Base-by-base conservation (phyloP, 2,888 invertebrate genomes). In the Baccha elongata region DNA sequence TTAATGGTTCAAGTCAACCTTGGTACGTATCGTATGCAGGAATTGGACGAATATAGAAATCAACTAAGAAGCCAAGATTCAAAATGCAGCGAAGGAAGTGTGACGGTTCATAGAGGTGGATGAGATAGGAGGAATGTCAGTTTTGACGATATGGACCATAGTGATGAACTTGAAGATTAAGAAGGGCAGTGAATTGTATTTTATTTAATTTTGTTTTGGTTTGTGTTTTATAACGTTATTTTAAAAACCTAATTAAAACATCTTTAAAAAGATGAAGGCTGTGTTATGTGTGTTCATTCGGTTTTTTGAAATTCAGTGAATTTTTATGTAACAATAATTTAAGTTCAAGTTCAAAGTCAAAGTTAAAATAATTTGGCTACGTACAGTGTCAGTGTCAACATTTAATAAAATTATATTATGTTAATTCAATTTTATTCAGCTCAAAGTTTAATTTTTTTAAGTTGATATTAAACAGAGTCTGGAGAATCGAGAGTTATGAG, bases 1-100 rank as follows among this genome's bases (percentile, higher is more conserved):
- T 92, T 98, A 53, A 97, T 97, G 96, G 96, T 95, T 91, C 98
- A 98, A 91, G 97, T 97, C 62, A 97, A 97, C 91, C 94, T 96
- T 1, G 98, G 98, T 48, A 97, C 97, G 93, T 98, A 97, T 91
- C 93, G 97, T 78, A 96, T 97, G 89, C 96, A 97, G 89, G 97
- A 97, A 90, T 91, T 98, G 87, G 96, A 96, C 90, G 97, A 96
- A 86, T 97, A 96, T 90, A 95, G 96, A 87, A 95, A 95, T 89
- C 94, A 95, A 87, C 92, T 97, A 87, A 95, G 96, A 91, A 96
- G 96, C 91, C 97, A 97, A 91, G 97, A 97, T 91, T 97, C 97
- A 78, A 93, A 95, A 87, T 95, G 94, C 90, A 95, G 95, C 85
- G 96, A 96, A 91, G 94, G 94, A 92, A 89, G 88, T 85, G 95